A percentile compares a stretch with the other conserved stretches of the same genome.
Conservation (phyloP, 2,797 vertebrate genomes). For the Bradypodion ventrale region DNA sequence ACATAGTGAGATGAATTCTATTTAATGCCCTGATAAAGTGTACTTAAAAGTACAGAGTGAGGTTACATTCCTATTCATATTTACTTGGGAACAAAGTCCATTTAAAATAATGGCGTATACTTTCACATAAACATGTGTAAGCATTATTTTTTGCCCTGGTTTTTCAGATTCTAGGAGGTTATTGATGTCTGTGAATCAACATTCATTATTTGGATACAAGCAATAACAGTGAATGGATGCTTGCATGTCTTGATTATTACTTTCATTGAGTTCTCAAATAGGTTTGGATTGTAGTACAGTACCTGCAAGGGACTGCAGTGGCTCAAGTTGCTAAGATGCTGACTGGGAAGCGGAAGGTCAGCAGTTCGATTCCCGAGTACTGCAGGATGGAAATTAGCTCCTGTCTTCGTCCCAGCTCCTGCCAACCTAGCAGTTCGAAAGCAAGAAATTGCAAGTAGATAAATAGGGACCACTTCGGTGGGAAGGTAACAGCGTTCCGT, state of each 20-base stretch:
- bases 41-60: slow-evolving; percentile 27
- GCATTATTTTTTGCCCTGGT: background rate
- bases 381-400: too few relatives aligned
- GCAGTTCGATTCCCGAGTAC: too few relatives aligned
- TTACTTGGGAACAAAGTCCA: background rate
- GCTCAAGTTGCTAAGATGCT: too few relatives aligned
- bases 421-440: too few relatives aligned
- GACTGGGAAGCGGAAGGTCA: too few relatives aligned
- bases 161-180: background rate
- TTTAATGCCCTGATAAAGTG: background rate
- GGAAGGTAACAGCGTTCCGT: too few relatives aligned
- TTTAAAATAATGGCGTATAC: background rate
- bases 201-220: background rate
- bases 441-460: too few relatives aligned
- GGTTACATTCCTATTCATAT: background rate
- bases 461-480: too few relatives aligned
- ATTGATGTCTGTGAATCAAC: background rate
- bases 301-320: too few relatives aligned
- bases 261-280: background rate
- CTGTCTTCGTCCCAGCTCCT: too few relatives aligned
- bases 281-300: background rate
- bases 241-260: background rate
- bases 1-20: background rate
- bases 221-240: background rate
- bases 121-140: too few relatives aligned